Conservation (phyloP, 2,797 vertebrate genomes). For the Chelon auratus region DNA sequence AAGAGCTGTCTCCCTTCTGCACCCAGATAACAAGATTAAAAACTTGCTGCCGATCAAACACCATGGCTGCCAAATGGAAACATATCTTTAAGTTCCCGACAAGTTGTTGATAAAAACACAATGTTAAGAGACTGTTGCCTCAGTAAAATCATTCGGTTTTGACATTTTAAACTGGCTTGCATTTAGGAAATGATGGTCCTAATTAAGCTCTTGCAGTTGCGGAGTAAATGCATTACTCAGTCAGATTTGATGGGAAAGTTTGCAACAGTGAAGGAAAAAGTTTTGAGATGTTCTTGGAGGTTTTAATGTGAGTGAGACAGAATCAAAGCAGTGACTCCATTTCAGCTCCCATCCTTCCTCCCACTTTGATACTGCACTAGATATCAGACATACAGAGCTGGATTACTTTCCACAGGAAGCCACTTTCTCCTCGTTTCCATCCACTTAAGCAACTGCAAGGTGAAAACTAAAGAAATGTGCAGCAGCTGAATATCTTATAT, state of each 20-base stretch:
- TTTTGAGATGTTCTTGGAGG: conserved; percentile 30
- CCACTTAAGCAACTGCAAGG: conserved; percentile 30
- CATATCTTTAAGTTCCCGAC: background rate
- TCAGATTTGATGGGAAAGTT: conserved; percentile 41
- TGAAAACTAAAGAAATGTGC: conserved; percentile 56
- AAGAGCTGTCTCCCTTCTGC: conserved; percentile 27
- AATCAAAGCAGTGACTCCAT: conserved; percentile 9
- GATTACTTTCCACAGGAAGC: conserved; percentile 16
- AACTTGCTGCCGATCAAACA: conserved; percentile 27
- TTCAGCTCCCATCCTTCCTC: background rate
- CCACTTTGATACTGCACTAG: conserved; percentile 15
- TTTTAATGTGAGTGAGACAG: conserved; percentile 5
- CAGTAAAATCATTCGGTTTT: background rate
- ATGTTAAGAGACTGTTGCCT: conserved; percentile 6
- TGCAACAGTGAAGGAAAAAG: background rate
- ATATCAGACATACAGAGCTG: conserved; percentile 12
- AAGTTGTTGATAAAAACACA: conserved; percentile 14
- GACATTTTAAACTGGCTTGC: conserved; percentile 16
- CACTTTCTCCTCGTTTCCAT: conserved; percentile 34
- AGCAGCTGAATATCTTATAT: conserved; percentile 36
- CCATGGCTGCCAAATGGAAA: background rate
- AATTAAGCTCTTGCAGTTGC: conserved; percentile 16
- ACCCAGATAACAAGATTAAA: conserved; percentile 26
- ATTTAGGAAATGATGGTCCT: conserved; percentile 4
- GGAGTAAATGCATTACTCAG: conserved; percentile 1